Base-by-base conservation (phyloP, 2,888 invertebrate species). In the Drosophila algonquin region DNA sequence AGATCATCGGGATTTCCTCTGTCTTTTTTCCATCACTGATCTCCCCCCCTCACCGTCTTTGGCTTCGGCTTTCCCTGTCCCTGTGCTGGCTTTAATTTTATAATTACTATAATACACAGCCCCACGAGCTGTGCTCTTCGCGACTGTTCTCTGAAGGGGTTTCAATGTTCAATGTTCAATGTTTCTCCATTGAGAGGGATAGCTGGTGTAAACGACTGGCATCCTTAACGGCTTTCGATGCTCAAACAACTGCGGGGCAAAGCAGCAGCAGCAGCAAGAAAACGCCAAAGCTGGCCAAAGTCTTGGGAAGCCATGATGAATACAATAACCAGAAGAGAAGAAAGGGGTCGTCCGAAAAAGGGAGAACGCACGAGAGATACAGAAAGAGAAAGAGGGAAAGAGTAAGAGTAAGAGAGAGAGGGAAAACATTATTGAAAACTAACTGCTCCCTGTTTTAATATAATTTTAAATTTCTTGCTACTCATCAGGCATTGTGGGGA, bases 381-480 rank as follows among this genome's bases (percentile, higher is more conserved):
- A 24, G 27, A 30, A 2, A 7, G 30, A 7, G 8, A 30, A 24
- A 35, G 53, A 52, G 6, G 3, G 27, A 27, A 1, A 7, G 27
- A 27, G 7, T 7, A 24, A 35, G 53, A 52, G 6, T 14, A 0
- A 14, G 14, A 40, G 40, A 32, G 27, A 53, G 55, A 54, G 48
- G 35, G 68, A 27, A 56, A 46, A 79, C 69, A 82, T 78, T 75
- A 87, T 79, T 82, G 85, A 87, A 82, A 84, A 84, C 64, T 87
- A 81, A 82, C 82, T 87, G 85, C 82, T 75, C 62, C 87, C 81
- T 81, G 87, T 77, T 81, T 81, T 72, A 81, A 83, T 78, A 73
- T 80, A 73, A 82, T 82, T 75, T 75, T 85, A 82, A 65, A 77
- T 75, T 85, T 73, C 80, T 67, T 67, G 86, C 44, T n/a, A 35